Evolutionary conservation across 1,140 invertebrate genomes (phyloP).

Genomic region (Phymorhynchus buccinoides): DNA sequence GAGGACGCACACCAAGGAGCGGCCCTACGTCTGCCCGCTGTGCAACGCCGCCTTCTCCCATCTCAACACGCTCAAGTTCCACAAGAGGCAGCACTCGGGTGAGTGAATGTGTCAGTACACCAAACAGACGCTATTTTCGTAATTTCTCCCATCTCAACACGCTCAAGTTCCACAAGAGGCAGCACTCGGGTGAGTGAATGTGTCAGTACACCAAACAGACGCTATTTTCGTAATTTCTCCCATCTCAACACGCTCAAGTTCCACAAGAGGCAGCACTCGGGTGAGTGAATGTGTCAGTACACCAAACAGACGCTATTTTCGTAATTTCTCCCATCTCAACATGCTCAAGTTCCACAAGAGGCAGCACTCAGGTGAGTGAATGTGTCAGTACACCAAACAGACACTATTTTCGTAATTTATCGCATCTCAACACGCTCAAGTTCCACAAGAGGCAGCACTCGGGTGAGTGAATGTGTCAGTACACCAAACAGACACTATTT

Average conservation of each 20-base stretch:
- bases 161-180: conserved; percentile 23
- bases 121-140: too few relatives aligned
- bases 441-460: conserved; percentile 30
- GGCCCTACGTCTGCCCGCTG: conserved; percentile 26
- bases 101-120: too few relatives aligned
- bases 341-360: too few relatives aligned
- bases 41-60: conserved; percentile 33
- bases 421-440: conserved; percentile 31
- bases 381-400: too few relatives aligned
- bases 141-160: conserved; percentile 19
- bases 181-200: conserved; percentile 2
- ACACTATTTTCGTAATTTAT: too few relatives aligned
- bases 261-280: conserved; percentile 33
- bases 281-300: too few relatives aligned
- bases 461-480: too few relatives aligned
- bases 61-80: conserved; percentile 36
- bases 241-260: conserved; percentile 31
- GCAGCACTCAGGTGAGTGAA: too few relatives aligned
- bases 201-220: too few relatives aligned
- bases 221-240: background rate
- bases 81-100: conserved; percentile 36
- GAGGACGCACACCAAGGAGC: conserved; percentile 37
- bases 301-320: too few relatives aligned
- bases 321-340: too few relatives aligned
- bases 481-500: too few relatives aligned